Conservation (phyloP, 1,140 invertebrate genomes). For the Procambarus virginalis region DNA sequence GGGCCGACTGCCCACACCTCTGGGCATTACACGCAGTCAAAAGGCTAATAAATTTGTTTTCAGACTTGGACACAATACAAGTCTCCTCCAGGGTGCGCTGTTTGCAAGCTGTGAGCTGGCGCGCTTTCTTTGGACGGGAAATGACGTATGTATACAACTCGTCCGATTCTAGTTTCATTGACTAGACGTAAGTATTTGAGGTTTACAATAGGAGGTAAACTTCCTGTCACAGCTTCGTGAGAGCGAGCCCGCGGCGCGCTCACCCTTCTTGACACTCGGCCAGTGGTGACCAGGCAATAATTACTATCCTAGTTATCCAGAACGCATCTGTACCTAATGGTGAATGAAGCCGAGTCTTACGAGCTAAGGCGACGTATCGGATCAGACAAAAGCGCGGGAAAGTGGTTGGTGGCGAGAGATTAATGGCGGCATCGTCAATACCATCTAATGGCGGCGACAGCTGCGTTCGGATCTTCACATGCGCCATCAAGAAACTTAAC, state of each 20-base stretch:
- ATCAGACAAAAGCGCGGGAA: conserved; percentile 66
- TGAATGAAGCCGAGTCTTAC: conserved; percentile 60
- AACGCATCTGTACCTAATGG: conserved; percentile 61
- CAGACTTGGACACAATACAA: conserved; percentile 59
- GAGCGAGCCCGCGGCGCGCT: background rate
- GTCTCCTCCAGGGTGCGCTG: conserved; percentile 55
- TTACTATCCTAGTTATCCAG: conserved; percentile 42
- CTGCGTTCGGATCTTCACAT: conserved; percentile 15
- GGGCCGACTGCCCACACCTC: conserved; percentile 62
- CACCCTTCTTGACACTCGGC: background rate
- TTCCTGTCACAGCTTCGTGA: background rate
- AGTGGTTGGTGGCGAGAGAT: conserved; percentile 65
- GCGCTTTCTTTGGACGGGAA: conserved; percentile 63
- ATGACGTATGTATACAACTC: conserved; percentile 64
- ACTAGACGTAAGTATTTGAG: conserved; percentile 1
- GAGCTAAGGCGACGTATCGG: conserved; percentile 64
- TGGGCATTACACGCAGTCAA: conserved; percentile 66
- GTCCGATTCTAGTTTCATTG: conserved; percentile 51
- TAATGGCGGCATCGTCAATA: conserved; percentile 65
- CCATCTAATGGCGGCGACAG: conserved; percentile 66
- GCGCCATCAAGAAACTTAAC: background rate
- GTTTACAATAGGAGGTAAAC: background rate
- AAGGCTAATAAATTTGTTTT: conserved; percentile 69
- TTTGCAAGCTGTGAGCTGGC: conserved; percentile 64
- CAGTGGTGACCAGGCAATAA: conserved; percentile 17